Evolutionary conservation across 2,113 vertebrate genomes (phyloP), one percentile per base, ranked within the genome.

Genomic region (Sapajus apella): DNA sequence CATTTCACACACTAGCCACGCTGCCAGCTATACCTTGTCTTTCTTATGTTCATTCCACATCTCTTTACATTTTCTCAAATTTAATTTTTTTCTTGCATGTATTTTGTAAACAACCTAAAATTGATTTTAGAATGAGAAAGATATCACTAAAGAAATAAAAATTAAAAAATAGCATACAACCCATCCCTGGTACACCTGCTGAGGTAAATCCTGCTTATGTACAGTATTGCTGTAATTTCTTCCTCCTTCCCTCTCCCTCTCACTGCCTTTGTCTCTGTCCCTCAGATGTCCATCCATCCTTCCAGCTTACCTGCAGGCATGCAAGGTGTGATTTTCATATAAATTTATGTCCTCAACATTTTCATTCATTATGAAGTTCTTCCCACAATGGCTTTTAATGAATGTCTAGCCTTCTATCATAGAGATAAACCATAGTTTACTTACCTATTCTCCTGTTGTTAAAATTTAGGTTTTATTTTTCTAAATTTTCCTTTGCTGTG

Each of bases 91-190:
- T 87, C 88, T 93, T 91, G 91, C 37, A 70, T 89, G 40, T 90
- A 50, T 77, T 77, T 68, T 86, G 73, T 80, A 86, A 95, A 79
- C 61, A 97, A 91, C 73, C 90, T 92, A 66, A 87, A 93, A 91
- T 83, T 91, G 81, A 87, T 94, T 97, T 97, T 50, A 83, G 88
- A 91, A 79, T 58, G 94, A 95, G 61, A 13, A 40, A 32, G n/a
- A 14, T 70, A 75, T 86, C 79, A 88, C 45, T 84, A 94, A 96
- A 95, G 55, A 97, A 94, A 92, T 87, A 72, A 73, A 91, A 97
- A 61, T 56, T 56, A 50, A 94, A 89, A 91, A 13, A 35, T 47
- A 73, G 92, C 90, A 77, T 68, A 86, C 91, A 96, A 17, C 35
- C 23, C 43, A 35, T n/a, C 21, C 58, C 3, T 35, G 32, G 66